phyloP scores from a whole-genome alignment of 2,888 invertebrate species.

The Hydroisotoma schaefferi region DNA sequence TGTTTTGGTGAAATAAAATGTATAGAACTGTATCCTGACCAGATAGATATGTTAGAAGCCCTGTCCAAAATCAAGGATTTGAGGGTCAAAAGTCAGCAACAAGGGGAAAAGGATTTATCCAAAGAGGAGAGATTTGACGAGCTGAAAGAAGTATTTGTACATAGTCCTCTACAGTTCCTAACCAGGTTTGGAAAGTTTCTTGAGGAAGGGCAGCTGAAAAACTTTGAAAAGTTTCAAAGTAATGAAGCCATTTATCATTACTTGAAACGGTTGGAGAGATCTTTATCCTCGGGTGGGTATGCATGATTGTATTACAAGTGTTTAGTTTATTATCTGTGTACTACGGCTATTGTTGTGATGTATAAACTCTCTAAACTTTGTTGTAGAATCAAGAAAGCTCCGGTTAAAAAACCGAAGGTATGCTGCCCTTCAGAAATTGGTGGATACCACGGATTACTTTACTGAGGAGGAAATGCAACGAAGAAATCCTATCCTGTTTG shows the following conservation, averaged over 20 bases:
- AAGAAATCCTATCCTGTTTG: conserved; percentile 82
- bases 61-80: conserved; percentile 33
- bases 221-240: conserved; percentile 57
- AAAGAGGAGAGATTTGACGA: conserved; percentile 66
- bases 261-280: conserved; percentile 61
- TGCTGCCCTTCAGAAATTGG: conserved; percentile 71
- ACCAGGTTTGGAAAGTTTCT: conserved; percentile 72
- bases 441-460: conserved; percentile 72
- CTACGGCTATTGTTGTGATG: neutral
- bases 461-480: conserved; percentile 91
- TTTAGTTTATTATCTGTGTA: neutral
- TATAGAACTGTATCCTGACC: neutral
- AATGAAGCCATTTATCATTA: conserved; percentile 59
- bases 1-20: too few relatives aligned
- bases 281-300: neutral
- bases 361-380: neutral
- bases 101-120: conserved; percentile 70
- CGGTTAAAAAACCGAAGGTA: conserved; percentile 69
- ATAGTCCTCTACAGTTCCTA: conserved; percentile 69
- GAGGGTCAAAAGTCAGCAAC: conserved; percentile 73
- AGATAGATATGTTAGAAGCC: conserved; percentile 36
- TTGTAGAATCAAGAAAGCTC: conserved; percentile 8
- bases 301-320: neutral
- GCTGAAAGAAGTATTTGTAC: conserved; percentile 62
- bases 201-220: conserved; percentile 64